Conservation (phyloP, 1,140 invertebrate species). For the Drosophila carrolli region DNA sequence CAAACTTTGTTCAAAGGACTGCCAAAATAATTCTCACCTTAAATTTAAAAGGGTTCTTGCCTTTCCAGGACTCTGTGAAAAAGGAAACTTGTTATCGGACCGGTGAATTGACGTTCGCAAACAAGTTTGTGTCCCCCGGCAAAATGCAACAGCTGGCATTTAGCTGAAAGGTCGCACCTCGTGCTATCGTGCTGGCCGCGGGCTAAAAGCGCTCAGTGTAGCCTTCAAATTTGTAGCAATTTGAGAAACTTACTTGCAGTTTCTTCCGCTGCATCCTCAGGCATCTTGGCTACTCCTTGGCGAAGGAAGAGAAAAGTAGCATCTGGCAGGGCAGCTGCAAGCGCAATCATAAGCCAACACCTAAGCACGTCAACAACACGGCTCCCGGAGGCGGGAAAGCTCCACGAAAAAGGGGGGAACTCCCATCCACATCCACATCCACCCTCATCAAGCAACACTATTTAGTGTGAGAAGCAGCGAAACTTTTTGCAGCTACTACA, state of each 20-base stretch:
- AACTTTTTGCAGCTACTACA: slow-evolving; percentile 76
- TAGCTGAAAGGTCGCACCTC: slow-evolving; percentile 22
- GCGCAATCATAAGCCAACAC: slow-evolving; percentile 81
- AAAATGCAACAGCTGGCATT: slow-evolving; percentile 22
- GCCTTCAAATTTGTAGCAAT: slow-evolving; percentile 65
- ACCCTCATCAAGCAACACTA: slow-evolving; percentile 65
- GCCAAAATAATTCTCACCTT: background rate
- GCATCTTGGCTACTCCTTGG: background rate
- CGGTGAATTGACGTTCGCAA: slow-evolving; percentile 5
- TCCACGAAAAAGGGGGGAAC: background rate
- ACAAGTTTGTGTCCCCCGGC: slow-evolving; percentile 5
- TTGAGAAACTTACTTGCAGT: slow-evolving; percentile 81
- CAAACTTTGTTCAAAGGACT: background rate
- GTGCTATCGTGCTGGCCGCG: slow-evolving; percentile 7
- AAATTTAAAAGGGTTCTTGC: background rate
- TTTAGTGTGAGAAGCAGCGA: slow-evolving; percentile 68
- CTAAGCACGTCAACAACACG: slow-evolving; percentile 81
- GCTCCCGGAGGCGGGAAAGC: background rate
- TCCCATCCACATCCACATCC: background rate
- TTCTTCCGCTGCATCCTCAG: slow-evolving; percentile 68
- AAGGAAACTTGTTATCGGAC: slow-evolving; percentile 44
- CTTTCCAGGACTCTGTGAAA: background rate
- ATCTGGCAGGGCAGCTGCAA: slow-evolving; percentile 58
- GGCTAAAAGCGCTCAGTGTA: slow-evolving; percentile 66
- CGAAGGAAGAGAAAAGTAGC: slow-evolving; percentile 27